Base-by-base conservation (phyloP, 2,888 invertebrate species). In the Leptinotarsa haldemani region DNA sequence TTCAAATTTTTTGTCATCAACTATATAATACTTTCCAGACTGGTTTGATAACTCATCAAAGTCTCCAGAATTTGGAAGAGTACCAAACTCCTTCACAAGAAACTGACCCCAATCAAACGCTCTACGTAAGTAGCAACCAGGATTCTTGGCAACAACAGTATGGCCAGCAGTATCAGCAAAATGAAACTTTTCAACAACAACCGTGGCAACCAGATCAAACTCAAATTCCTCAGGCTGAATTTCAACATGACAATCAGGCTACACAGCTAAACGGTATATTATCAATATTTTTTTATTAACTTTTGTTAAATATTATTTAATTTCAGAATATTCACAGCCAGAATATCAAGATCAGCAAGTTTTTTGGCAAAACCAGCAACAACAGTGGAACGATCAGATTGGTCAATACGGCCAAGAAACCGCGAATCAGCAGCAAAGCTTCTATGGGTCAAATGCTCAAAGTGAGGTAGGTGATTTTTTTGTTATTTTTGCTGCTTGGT, bases 391-490 rank as follows among this genome's bases (percentile, higher is more conserved):
- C 56, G 80, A 81, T 16, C 82, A 83, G 22, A 76, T 82, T 77
- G 80, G 75, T 71, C 83, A 83, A 40, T 85, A 83, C 50, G 70
- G 80, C n/a, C 86, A 85, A 77, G 82, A 83, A 68, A 77, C 68
- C 56, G 69, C 78, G 13, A 77, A 82, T 30, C 83, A 84, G 70
- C 81, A 82, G 73, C 84, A 83, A 76, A 83, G 76, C 77, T 83
- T 85, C 72, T 86, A 86, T 78, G 85, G 85, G 80, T 81, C 81
- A 79, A 82, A 82, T 79, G 82, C 86, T 85, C 84, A 84, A 73
- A 75, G 80, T 79, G 87, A 88, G 87, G 88, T 88, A 83, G 80
- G 83, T 75, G 58, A 30, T 48, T 68, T 30, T 50, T 66, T 50
- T 25, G 61, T 46, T 16, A 63, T 30, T 22, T 69, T 69, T 46